Conservation (phyloP, 2,113 vertebrate genomes). For the Pardalotus punctatus region DNA sequence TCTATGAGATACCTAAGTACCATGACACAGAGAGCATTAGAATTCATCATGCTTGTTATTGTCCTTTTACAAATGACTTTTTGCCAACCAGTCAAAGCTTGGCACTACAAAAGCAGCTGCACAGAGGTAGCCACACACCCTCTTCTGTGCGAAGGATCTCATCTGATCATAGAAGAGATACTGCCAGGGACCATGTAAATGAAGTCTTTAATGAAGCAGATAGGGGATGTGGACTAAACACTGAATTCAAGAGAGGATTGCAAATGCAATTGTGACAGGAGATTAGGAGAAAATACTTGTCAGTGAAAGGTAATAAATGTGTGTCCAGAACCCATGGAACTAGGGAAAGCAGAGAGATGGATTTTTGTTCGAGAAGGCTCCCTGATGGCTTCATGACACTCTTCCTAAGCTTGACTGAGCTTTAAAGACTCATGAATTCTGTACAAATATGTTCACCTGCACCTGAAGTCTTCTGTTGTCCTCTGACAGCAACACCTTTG, state of each 20-base stretch:
- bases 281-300: background rate
- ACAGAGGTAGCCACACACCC: background rate
- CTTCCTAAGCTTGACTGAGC: background rate
- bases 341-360: background rate
- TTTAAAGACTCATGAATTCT: background rate
- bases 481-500: background rate
- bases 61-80: constrained; percentile 29
- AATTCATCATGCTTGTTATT: constrained; percentile 48
- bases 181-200: background rate
- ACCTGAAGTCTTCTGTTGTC: background rate
- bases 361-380: background rate
- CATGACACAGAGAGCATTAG: background rate
- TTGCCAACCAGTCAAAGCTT: background rate
- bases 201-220: background rate
- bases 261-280: background rate
- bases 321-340: background rate
- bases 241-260: background rate
- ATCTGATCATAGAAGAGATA: background rate
- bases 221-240: background rate
- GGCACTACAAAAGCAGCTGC: background rate
- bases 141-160: background rate
- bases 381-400: background rate
- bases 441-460: background rate
- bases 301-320: background rate
- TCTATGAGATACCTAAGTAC: background rate